These are phyloP conservation scores for Tapirus indicus DNA, from an alignment of 2,797 vertebrate genomes.

Conservation along the genomic window DNA sequence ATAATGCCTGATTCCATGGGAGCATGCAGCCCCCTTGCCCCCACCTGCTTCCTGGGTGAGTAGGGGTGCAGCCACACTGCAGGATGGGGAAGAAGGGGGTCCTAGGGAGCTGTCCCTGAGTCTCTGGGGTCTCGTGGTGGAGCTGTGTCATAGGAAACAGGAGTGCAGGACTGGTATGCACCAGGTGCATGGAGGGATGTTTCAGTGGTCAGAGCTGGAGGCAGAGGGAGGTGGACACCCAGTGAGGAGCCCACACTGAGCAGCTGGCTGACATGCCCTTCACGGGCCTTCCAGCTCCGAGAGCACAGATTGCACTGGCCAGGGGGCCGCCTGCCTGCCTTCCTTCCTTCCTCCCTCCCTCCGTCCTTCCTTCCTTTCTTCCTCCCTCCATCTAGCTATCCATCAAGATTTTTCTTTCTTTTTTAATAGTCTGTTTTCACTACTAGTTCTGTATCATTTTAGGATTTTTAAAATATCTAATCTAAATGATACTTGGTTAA, in stretches of 20 bases:
- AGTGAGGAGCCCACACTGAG: accelerated
- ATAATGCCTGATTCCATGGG: accelerated
- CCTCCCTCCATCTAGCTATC: accelerated
- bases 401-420: not conserved
- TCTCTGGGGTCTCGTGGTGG: not conserved
- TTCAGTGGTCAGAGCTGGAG: not conserved
- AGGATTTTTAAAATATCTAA: constrained; percentile 62
- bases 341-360: too few relatives aligned
- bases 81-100: too few relatives aligned
- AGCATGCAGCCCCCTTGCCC: not conserved
- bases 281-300: accelerated
- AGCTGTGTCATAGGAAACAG: accelerated
- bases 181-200: not conserved
- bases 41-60: accelerated
- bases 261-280: not conserved
- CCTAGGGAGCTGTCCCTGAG: not conserved
- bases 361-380: too few relatives aligned
- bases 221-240: not conserved
- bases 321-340: too few relatives aligned
- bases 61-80: not conserved
- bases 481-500: constrained; percentile 61
- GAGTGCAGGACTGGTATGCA: not conserved
- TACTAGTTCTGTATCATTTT: not conserved
- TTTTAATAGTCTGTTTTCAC: not conserved
- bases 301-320: accelerated